phyloP scores from a whole-genome alignment of 2,797 vertebrate genomes.

The Acanthis flammea region DNA sequence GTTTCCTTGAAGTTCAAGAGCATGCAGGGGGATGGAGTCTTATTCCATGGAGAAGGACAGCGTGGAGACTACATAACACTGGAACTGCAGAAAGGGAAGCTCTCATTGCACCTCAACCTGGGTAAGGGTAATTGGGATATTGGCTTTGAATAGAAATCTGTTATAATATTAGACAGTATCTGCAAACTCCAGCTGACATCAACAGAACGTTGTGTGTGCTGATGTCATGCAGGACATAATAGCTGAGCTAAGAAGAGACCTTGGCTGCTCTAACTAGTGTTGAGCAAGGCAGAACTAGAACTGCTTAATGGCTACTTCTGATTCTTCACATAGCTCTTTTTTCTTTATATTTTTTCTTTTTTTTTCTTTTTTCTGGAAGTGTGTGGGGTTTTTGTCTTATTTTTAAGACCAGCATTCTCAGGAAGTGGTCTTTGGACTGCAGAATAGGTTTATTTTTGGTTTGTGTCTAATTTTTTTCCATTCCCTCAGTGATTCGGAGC shows the following conservation, averaged over 20 bases:
- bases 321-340: background rate
- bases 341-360: background rate
- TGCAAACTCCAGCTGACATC: background rate
- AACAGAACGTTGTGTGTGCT: background rate
- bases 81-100: slow-evolving; percentile 89
- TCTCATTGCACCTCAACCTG: slow-evolving; percentile 89
- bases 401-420: background rate
- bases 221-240: background rate
- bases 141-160: background rate
- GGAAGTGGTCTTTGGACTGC: background rate
- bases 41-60: slow-evolving; percentile 95
- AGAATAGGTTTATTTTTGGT: background rate
- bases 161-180: background rate
- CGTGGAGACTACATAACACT: slow-evolving; percentile 92
- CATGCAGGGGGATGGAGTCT: slow-evolving; percentile 89
- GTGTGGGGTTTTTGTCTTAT: background rate
- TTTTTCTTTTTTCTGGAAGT: background rate
- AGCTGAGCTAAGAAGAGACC: background rate
- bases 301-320: background rate
- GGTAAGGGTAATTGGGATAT: slow-evolving; percentile 73
- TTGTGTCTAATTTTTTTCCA: background rate
- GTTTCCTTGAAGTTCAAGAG: slow-evolving; percentile 95
- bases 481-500: background rate
- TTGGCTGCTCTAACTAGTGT: background rate
- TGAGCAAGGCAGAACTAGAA: background rate